A percentile compares a stretch with the other conserved stretches of the same genome.
Conservation (phyloP, 2,113 vertebrate species). For the Orycteropus afer region DNA sequence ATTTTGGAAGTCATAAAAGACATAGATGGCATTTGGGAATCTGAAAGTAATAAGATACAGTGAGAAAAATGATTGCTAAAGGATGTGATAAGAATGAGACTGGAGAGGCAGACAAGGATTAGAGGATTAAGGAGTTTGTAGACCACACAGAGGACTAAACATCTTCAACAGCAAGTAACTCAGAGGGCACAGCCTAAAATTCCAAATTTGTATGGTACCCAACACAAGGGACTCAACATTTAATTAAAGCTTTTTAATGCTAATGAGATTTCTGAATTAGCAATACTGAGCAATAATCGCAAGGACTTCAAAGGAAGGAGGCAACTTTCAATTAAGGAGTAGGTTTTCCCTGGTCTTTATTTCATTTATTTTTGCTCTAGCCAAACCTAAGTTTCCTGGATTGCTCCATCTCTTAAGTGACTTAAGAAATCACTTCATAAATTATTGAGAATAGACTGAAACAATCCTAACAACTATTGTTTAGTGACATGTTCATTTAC, state of each 20-base stretch:
- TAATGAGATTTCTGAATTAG: constrained; percentile 55
- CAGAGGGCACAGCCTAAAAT: constrained; percentile 44
- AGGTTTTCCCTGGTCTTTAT: neutral
- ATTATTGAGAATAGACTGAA: constrained; percentile 69
- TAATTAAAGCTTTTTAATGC: constrained; percentile 62
- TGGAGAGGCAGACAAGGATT: neutral
- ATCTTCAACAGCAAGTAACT: neutral
- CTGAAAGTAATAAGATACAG: neutral
- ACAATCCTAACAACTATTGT: constrained; percentile 60
- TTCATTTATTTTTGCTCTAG: neutral
- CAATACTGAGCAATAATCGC: constrained; percentile 46
- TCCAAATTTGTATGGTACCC: neutral
- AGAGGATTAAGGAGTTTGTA: constrained; percentile 35
- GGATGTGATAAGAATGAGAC: neutral
- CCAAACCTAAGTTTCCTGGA: neutral
- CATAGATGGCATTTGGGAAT: neutral
- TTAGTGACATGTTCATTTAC: constrained; percentile 65
- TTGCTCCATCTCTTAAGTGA: constrained; percentile 28
- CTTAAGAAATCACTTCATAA: constrained; percentile 60
- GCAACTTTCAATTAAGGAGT: neutral
- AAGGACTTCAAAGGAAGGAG: constrained; percentile 67
- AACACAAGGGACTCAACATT: constrained; percentile 46
- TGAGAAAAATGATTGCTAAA: neutral
- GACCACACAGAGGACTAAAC: neutral
- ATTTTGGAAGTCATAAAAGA: neutral